Conservation (phyloP, 2,797 vertebrate genomes). For the Fringilla coelebs region DNA sequence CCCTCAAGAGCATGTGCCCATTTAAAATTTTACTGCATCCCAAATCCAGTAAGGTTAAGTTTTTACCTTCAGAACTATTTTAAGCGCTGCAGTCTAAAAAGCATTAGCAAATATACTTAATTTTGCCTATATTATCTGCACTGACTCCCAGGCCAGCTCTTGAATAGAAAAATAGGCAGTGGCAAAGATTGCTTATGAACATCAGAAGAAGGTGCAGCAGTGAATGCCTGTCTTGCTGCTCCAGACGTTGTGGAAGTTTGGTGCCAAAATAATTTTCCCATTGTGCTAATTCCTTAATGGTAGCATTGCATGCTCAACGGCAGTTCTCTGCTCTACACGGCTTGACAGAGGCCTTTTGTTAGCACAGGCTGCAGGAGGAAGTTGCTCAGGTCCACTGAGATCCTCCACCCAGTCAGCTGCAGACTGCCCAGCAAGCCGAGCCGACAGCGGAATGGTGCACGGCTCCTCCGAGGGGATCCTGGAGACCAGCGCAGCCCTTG, state of each 20-base stretch:
- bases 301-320: accelerated
- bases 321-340: not conserved
- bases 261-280: not conserved
- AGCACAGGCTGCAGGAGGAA: not conserved
- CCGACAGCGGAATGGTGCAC: not conserved
- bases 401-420: not conserved
- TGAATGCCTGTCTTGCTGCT: not conserved
- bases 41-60: not conserved
- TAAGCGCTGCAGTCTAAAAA: not conserved
- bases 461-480: not conserved
- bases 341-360: conserved; percentile 35
- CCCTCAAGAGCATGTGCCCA: not conserved
- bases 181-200: not conserved
- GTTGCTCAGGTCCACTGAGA: not conserved
- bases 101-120: not conserved
- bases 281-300: not conserved
- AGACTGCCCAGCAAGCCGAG: not conserved
- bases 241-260: not conserved
- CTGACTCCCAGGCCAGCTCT: not conserved
- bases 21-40: not conserved
- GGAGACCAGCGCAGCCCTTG: not conserved
- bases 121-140: not conserved
- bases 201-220: not conserved
- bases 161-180: not conserved
- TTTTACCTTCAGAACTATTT: not conserved